A percentile compares a stretch with the other conserved stretches of the same genome.
phyloP scores from a whole-genome alignment of 2,888 invertebrate genomes.

The Caradrina kadenii region DNA sequence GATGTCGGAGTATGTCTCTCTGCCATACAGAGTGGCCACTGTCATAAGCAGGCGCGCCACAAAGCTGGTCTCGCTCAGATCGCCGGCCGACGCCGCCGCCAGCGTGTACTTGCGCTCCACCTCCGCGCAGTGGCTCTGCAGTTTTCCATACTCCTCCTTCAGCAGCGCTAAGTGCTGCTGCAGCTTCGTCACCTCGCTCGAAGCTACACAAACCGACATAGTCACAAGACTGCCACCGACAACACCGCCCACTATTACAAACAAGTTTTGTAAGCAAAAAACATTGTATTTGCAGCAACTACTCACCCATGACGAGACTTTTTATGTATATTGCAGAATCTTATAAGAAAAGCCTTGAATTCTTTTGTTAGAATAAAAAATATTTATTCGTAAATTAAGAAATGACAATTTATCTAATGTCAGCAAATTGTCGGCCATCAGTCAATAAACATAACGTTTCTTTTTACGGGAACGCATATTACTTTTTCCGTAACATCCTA shows the following conservation, averaged over 20 bases:
- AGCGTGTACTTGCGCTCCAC: slow-evolving; percentile 96
- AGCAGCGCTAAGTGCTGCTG: slow-evolving; percentile 96
- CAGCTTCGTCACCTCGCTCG: slow-evolving; percentile 92
- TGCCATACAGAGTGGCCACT: slow-evolving; percentile 95
- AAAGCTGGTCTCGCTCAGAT: slow-evolving; percentile 94
- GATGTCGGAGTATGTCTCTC: slow-evolving; percentile 95
- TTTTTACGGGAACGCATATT: slow-evolving; percentile 18
- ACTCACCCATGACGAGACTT: slow-evolving; percentile 85
- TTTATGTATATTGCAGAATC: slow-evolving; percentile 61
- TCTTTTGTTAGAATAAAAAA: slow-evolving; percentile 67
- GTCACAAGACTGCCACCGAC: slow-evolving; percentile 66
- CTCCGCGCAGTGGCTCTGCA: slow-evolving; percentile 95
- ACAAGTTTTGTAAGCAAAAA: slow-evolving; percentile 64
- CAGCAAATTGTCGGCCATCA: slow-evolving; percentile 66
- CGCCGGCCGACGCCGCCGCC: slow-evolving; percentile 92
- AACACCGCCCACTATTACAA: slow-evolving; percentile 84
- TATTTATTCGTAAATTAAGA: slow-evolving; percentile 71
- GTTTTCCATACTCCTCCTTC: slow-evolving; percentile 97
- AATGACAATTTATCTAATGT: slow-evolving; percentile 71
- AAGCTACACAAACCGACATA: slow-evolving; percentile 85
- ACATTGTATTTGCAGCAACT: slow-evolving; percentile 65
- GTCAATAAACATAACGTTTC: slow-evolving; percentile 65
- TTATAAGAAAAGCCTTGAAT: slow-evolving; percentile 68
- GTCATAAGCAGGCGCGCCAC: slow-evolving; percentile 95
- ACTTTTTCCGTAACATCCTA: background rate